A percentile compares a stretch with the other conserved stretches of the same genome.
Conservation (phyloP, 53 echinoderm and acorn worm genomes). For the Echinarachnius parma region DNA sequence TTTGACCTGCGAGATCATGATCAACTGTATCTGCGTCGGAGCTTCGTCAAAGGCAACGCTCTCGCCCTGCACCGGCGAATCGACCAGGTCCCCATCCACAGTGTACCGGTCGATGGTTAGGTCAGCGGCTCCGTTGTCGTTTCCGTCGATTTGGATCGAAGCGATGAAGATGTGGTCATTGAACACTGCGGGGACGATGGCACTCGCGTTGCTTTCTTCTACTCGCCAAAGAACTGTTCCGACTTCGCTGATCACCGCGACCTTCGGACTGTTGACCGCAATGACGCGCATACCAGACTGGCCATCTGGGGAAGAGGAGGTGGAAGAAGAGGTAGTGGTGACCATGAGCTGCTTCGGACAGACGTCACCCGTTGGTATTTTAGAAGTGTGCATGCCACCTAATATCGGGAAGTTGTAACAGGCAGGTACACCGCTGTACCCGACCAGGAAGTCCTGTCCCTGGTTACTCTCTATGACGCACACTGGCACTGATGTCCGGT, state of each 20-base stretch:
- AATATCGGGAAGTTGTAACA: conserved; percentile 22
- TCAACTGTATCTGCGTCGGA: conserved; percentile 5
- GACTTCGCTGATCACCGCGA: conserved; percentile 9
- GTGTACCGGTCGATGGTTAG: conserved; percentile 35
- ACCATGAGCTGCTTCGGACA: conserved; percentile 20
- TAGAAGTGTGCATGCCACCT: neutral
- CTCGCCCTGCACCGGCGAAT: conserved; percentile 28
- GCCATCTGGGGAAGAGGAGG: neutral
- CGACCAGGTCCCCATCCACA: conserved; percentile 21
- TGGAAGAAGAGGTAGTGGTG: neutral
- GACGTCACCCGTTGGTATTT: conserved; percentile 23
- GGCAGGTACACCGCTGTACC: conserved; percentile 4
- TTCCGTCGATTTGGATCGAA: conserved; percentile 4
- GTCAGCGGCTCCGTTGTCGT: neutral
- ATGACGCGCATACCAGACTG: conserved; percentile 22
- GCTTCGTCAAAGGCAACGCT: neutral
- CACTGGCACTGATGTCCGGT: conserved; percentile 11
- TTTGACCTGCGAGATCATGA: conserved; percentile 15
- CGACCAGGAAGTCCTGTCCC: conserved; percentile 6
- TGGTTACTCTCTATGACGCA: conserved; percentile 38
- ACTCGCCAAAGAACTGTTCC: conserved; percentile 19
- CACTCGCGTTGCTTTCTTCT: conserved; percentile 9
- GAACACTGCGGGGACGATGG: conserved; percentile 20
- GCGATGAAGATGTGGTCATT: conserved; percentile 34
- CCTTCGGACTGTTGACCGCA: neutral